These are phyloP conservation scores for Encarsia formosa DNA, from an alignment of 2,888 invertebrate species.

Conservation along the genomic window DNA sequence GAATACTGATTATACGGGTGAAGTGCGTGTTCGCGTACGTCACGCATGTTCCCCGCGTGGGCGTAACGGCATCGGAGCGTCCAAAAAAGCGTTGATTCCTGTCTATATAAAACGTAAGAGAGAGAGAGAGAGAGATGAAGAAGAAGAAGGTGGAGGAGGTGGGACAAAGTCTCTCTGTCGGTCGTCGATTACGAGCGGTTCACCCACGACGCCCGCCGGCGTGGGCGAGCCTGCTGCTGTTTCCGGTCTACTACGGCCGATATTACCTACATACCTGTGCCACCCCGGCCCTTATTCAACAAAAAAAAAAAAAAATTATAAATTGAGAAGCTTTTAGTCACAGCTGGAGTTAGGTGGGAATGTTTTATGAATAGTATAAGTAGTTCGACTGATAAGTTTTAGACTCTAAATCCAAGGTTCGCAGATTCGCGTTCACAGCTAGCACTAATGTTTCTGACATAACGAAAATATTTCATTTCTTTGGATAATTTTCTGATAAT, in stretches of 20 bases:
- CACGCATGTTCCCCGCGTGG: constrained; percentile 10
- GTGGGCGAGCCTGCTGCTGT: neutral
- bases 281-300: too few relatives aligned
- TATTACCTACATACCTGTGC: too few relatives aligned
- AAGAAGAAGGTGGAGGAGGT: neutral
- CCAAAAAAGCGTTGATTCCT: constrained; percentile 21
- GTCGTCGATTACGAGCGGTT: neutral
- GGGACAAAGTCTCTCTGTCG: neutral
- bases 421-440: too few relatives aligned
- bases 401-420: too few relatives aligned
- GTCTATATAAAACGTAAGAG: neutral
- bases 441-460: too few relatives aligned
- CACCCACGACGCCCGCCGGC: neutral
- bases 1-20: too few relatives aligned
- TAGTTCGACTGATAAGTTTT: too few relatives aligned
- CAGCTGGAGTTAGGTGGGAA: neutral
- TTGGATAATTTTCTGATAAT: too few relatives aligned
- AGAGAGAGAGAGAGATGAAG: neutral
- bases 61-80: constrained; percentile 6
- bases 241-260: neutral
- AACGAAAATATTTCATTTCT: too few relatives aligned
- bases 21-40: neutral
- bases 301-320: neutral
- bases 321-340: neutral
- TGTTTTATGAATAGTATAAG: too few relatives aligned